Base-by-base conservation (phyloP, 2,888 invertebrate species). In the Emmelina monodactyla region DNA sequence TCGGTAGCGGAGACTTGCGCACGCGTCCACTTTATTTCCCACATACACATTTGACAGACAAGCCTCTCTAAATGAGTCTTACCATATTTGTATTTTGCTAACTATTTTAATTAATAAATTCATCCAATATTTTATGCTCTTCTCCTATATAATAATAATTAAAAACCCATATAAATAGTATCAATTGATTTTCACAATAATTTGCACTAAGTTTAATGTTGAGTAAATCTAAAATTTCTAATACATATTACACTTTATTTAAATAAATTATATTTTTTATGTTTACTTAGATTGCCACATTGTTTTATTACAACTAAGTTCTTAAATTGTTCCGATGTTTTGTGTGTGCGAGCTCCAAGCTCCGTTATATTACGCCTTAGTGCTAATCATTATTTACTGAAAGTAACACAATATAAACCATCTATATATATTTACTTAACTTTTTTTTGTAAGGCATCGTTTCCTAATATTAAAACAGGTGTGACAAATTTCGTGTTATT, bases 91-190 rank as follows among this genome's bases (percentile, higher is more conserved):
- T 78, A 79, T 75, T 79, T 78, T 63, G 76, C 79, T 79, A 78
- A 78, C 78, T 79, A 79, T 78, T 76, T 79, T 79, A 78, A 76
- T 76, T 79, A 78, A 79, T 79, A 79, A 78, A 79, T 79, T 79
- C 78, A 72, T 78, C 73, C 75, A 76, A 78, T 78, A 78, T 75
- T 69, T 78, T 68, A 68, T 76, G 75, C 61, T 62, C 58, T 68
- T 66, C 67, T 60, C 76, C 75, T 78, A 79, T 76, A 71, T 65
- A 78, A 73, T 76, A 76, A 78, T 76, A 76, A 76, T 76, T 71
- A 76, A 75, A 71, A 79, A 79, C 67, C 73, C 78, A 79, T 78
- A 78, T 75, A 78, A 73, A 75, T 76, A 75, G 73, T 78, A 57
- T 76, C 70, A 75, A 75, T 78, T 70, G 76, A 72, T 76, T 75